Evolutionary conservation across 2,888 invertebrate genomes (phyloP), one percentile per base, ranked within the genome.

Genomic region (Tethea ocularis): DNA sequence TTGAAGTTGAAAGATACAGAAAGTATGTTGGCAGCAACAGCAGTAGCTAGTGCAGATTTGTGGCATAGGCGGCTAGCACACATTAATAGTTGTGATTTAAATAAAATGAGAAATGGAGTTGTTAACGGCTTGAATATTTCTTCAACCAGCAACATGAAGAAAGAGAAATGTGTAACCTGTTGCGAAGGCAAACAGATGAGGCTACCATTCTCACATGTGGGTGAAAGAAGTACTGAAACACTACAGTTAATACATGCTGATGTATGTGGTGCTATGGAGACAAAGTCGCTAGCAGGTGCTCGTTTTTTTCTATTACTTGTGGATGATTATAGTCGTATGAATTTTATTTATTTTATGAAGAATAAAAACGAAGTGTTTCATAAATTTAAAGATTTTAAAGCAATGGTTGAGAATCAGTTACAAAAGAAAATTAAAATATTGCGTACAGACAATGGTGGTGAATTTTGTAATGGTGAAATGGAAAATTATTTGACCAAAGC

Each of bases 181-280:
- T 71, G 72, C 59, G 66, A 71, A 54, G 68, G 67, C 3, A 71
- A 71, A 33, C 71, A 69, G 33, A 55, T 56, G 2, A 46, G 66
- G 10, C 52, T 69, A 52, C 66, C 67, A 15, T 71, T 73, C 55
- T 15, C 52, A 29, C 8, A 54, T 68, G 8, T 10, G 1, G 29
- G 29, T 7, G 5, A 33, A 7, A 33, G 8, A 7, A 33, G 29
- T 33, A 10, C 29, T 33, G 29, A 7, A 6, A 7, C 29, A 10
- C 7, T 7, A 10, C 29, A 33, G 8, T 7, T 7, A 33, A 33
- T 33, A 33, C 29, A 33, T 33, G 11, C 8, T 6, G 29, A 33
- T 33, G 7, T 33, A 33, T 33, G 29, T 33, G 29, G 29, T 10
- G 8, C 29, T 6, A 33, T 33, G 29, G 29, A 33, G 8, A 10